These are phyloP conservation scores for Anadara kagoshimensis DNA, from an alignment of 1,140 invertebrate genomes.

Conservation along the genomic window DNA sequence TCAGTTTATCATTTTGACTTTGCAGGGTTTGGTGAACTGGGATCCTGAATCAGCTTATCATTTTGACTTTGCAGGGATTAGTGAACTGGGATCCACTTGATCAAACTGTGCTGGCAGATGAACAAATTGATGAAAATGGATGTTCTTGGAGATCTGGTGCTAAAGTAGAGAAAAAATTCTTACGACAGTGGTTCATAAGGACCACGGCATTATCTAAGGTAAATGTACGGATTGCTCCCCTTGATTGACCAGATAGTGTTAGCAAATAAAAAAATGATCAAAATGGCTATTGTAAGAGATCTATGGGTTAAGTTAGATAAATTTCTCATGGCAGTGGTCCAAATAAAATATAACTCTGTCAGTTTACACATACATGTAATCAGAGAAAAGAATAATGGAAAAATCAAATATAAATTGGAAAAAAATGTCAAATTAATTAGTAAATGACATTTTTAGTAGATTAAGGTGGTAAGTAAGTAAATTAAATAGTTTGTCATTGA, in stretches of 20 bases:
- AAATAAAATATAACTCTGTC: too few relatives aligned
- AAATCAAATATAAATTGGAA: too few relatives aligned
- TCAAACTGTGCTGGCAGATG: slow-evolving; percentile 96
- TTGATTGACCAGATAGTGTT: not conserved
- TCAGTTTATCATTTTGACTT: too few relatives aligned
- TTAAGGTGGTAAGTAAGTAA: too few relatives aligned
- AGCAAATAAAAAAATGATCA: not conserved
- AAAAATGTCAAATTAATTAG: too few relatives aligned
- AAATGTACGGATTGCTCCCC: not conserved
- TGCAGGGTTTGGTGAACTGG: too few relatives aligned
- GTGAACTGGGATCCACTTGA: slow-evolving; percentile 99
- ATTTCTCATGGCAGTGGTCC: not conserved
- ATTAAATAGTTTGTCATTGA: too few relatives aligned
- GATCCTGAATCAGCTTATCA: too few relatives aligned
- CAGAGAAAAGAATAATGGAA: too few relatives aligned
- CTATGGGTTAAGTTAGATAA: not conserved
- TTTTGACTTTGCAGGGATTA: slow-evolving; percentile 78
- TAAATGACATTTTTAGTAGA: too few relatives aligned
- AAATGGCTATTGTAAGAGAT: not conserved
- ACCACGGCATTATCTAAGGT: slow-evolving; percentile 92
- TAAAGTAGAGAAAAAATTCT: slow-evolving; percentile 89
- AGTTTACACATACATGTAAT: too few relatives aligned
- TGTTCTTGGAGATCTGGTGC: slow-evolving; percentile 98
- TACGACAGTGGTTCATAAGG: slow-evolving; percentile 97
- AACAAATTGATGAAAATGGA: slow-evolving; percentile 94